phyloP scores from a whole-genome alignment of 2,797 vertebrate genomes.

The Peromyscus aztecus region DNA sequence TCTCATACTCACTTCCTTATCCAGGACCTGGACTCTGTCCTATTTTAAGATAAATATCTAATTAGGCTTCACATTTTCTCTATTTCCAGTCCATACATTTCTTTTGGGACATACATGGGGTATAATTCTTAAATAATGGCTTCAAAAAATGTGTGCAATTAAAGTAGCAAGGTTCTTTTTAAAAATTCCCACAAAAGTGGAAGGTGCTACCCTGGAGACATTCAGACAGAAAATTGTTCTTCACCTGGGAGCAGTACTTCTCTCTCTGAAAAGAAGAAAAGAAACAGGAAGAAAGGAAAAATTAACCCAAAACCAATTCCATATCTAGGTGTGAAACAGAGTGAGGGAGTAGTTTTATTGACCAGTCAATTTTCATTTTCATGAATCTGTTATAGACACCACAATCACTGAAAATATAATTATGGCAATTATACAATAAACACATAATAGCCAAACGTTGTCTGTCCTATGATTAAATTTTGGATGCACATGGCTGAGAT shows the following conservation, averaged over 20 bases:
- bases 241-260: background rate
- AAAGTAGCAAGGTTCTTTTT: constrained; percentile 1
- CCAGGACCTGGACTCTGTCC: background rate
- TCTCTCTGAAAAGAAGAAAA: background rate
- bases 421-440: background rate
- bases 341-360: background rate
- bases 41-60: constrained; percentile 9
- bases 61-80: background rate
- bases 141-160: constrained; percentile 20
- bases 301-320: background rate
- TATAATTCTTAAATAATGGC: constrained; percentile 55
- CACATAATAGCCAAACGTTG: background rate
- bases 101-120: background rate
- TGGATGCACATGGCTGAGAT: background rate
- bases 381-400: background rate
- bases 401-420: background rate
- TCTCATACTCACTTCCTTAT: background rate
- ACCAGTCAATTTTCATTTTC: background rate
- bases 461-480: background rate
- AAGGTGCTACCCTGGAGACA: background rate
- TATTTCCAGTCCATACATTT: background rate
- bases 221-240: background rate
- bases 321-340: background rate
- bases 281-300: background rate
- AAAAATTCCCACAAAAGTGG: background rate